Evolutionary conservation across 2,888 invertebrate genomes (phyloP), one percentile per base, ranked within the genome.

Genomic region (Galeopsomyia nigrocyanea): DNA sequence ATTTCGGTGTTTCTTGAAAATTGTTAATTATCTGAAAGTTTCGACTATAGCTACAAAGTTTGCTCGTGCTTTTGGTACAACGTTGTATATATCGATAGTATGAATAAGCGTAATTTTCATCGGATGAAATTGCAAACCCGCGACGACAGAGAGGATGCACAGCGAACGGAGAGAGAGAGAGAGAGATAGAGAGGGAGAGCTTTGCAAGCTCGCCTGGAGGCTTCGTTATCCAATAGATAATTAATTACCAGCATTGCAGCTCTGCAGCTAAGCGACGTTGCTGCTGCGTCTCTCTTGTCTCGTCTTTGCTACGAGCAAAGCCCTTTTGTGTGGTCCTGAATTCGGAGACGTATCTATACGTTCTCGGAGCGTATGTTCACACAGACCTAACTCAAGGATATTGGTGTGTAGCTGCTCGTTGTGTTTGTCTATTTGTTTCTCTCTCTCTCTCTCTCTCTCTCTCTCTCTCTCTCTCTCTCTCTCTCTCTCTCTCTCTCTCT

Each of bases 241-340:
- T 76, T 77, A 78, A 80, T 80, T 80, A 79, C 69, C 19, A 31
- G 69, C 57, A 70, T 73, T 67, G 56, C 55, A 50, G 58, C 39
- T 16, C 31, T 58, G 39, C 46, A 39, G 56, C 22, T 14, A 39
- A 39, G 39, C 39, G 7, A 39, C 39, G 3, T 58, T 58, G 58
- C 26, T 16, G 46, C 46, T 31, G 19, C 17, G 19, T 71, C 61
- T 22, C 51, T 39, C 62, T 61, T 19, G 46, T 53, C 53, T 9
- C 51, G 50, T 60, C 16, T 19, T 53, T 10, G 39, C 47, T 2
- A 39, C 9, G 5, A 14, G 47, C 39, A 47, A 46, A 17, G 56
- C 14, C 58, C 51, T 60, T 57, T 57, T 68, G 57, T 49, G 47
- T 50, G 68, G 60, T 21, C 6, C 22, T 58, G 57, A 66, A 19